Evolutionary conservation across 2,888 invertebrate species (phyloP).

Genomic region (Myathropa florea): DNA sequence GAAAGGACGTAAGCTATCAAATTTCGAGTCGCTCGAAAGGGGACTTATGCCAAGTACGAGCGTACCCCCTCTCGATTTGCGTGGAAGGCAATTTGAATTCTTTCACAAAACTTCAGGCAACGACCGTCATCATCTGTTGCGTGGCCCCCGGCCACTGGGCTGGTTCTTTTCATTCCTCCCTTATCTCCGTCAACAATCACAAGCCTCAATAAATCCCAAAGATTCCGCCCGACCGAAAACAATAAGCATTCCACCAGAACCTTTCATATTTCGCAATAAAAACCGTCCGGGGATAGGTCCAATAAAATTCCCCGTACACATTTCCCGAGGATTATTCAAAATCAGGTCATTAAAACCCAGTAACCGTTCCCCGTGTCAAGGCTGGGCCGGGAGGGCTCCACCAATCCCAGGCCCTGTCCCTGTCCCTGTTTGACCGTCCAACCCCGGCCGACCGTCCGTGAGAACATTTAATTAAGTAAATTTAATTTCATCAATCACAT

Average conservation of each 20-base stretch:
- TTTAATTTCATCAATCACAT: slow-evolving; percentile 64
- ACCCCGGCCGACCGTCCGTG: too few relatives aligned
- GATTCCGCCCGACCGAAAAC: slow-evolving; percentile 12
- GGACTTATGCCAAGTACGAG: too few relatives aligned
- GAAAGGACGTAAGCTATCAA: background rate
- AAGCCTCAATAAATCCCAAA: background rate
- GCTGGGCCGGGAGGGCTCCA: background rate
- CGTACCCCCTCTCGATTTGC: too few relatives aligned
- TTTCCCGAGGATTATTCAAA: slow-evolving; percentile 2
- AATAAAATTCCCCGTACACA: slow-evolving; percentile 1
- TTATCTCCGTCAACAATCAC: background rate
- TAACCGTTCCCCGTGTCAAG: too few relatives aligned
- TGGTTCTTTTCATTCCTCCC: background rate
- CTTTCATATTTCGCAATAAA: slow-evolving; percentile 9
- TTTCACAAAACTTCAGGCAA: background rate
- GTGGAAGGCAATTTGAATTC: background rate
- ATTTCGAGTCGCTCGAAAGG: background rate
- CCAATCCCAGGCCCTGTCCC: too few relatives aligned
- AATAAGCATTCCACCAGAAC: background rate
- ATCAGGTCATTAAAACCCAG: slow-evolving; percentile 33
- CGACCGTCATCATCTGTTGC: background rate
- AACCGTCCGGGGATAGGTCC: slow-evolving; percentile 45
- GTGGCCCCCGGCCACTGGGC: background rate
- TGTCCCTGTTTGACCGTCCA: too few relatives aligned
- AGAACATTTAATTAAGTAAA: slow-evolving; percentile 62